A percentile compares a stretch with the other conserved stretches of the same genome.
Conservation (phyloP, 2,888 invertebrate species). For the Cheilosia soror region DNA sequence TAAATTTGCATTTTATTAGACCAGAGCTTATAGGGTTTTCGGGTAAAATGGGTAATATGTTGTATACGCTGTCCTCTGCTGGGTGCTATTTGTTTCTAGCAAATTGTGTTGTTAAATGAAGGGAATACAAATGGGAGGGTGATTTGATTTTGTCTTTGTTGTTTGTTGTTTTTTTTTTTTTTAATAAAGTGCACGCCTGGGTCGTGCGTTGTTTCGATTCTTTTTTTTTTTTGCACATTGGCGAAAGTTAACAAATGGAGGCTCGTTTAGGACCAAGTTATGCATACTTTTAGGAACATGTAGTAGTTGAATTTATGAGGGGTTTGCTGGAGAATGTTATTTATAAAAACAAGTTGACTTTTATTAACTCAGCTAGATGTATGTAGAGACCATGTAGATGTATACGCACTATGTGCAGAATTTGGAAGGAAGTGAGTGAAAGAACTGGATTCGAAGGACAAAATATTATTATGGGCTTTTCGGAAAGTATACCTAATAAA, state of each 20-base stretch:
- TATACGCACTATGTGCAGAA: too few relatives aligned
- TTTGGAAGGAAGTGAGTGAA: too few relatives aligned
- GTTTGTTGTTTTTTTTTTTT: slow-evolving; percentile 5
- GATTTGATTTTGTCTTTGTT: neutral
- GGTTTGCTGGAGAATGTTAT: neutral
- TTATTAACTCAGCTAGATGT: neutral
- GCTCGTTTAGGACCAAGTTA: slow-evolving; percentile 4
- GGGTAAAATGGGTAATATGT: slow-evolving; percentile 39
- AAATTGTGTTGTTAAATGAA: slow-evolving; percentile 60
- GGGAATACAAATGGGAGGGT: slow-evolving; percentile 41
- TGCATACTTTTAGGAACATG: slow-evolving; percentile 16
- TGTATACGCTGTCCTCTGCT: slow-evolving; percentile 29
- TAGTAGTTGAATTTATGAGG: neutral
- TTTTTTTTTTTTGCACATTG: neutral
- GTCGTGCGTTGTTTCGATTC: neutral
- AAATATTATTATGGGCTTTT: too few relatives aligned
- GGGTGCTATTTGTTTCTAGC: slow-evolving; percentile 42
- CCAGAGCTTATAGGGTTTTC: slow-evolving; percentile 36
- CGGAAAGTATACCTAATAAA: too few relatives aligned
- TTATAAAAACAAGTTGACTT: neutral
- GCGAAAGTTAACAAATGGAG: slow-evolving; percentile 3
- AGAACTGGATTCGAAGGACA: too few relatives aligned
- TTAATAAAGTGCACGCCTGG: slow-evolving; percentile 16
- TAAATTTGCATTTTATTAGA: slow-evolving; percentile 74
- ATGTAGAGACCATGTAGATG: too few relatives aligned